These are phyloP conservation scores for Pelagia noctiluca DNA, from an alignment of 30 jellyfish, hydroid and myxozoan genomes.

Conservation along the genomic window DNA sequence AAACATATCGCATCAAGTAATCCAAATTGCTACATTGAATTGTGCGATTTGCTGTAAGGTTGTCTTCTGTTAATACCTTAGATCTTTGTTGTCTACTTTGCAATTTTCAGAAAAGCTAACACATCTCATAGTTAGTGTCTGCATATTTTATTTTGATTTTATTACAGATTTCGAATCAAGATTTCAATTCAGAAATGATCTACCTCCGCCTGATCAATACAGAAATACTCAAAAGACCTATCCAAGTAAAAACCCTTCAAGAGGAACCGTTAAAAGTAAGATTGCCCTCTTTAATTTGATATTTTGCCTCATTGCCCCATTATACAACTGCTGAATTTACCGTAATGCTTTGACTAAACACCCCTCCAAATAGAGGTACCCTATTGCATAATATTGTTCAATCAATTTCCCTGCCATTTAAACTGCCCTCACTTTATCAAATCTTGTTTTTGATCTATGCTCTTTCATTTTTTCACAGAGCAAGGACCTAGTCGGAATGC, in stretches of 20 bases:
- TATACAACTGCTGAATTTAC: no score
- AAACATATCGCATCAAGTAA: neutral
- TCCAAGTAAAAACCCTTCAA: slow-evolving; percentile 81
- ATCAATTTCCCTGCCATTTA: neutral
- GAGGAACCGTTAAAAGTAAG: slow-evolving; percentile 78
- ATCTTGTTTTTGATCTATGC: neutral
- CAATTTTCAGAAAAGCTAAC: neutral
- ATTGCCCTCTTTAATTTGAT: neutral
- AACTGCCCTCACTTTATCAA: neutral
- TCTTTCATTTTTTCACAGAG: slow-evolving; percentile 6
- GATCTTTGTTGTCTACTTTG: no score
- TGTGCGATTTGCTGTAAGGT: no score
- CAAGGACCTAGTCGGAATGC: slow-evolving; percentile 78
- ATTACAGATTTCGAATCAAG: slow-evolving; percentile 77
- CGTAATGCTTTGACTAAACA: no score
- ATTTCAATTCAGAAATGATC: slow-evolving; percentile 66
- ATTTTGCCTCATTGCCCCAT: no score
- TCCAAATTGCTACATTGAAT: no score
- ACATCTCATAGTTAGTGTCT: neutral
- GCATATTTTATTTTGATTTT: neutral
- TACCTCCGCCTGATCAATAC: slow-evolving; percentile 91
- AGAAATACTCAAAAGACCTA: slow-evolving; percentile 80
- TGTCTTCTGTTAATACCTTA: no score
- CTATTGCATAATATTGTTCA: neutral
- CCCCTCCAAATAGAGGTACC: no score